These are phyloP conservation scores for Cynocephalus volans DNA, from an alignment of 2,113 vertebrate genomes.

Conservation along the genomic window DNA sequence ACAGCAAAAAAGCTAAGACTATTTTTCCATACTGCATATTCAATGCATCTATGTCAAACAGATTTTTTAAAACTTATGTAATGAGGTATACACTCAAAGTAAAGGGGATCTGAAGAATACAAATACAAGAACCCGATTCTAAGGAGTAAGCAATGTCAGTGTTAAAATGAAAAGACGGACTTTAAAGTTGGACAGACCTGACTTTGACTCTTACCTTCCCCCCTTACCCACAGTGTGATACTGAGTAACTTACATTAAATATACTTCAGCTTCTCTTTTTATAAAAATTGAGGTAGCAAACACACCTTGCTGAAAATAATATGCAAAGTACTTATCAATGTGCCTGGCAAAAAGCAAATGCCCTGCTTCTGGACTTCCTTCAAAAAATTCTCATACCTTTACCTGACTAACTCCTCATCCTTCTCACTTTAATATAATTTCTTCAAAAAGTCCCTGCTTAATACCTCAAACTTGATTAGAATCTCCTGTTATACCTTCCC, in stretches of 20 bases:
- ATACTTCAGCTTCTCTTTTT: neutral
- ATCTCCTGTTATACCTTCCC: neutral
- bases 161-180: constrained; percentile 3
- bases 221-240: neutral
- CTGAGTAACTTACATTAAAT: neutral
- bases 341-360: neutral
- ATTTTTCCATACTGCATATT: neutral
- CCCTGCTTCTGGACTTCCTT: neutral
- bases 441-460: neutral
- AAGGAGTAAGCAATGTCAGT: neutral
- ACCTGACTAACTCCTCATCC: neutral
- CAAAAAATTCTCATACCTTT: neutral
- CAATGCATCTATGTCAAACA: neutral
- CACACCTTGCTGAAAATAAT: neutral
- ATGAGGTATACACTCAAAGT: neutral
- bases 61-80: neutral
- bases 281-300: neutral
- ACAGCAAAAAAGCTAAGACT: neutral
- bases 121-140: neutral
- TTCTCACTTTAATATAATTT: neutral
- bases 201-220: neutral
- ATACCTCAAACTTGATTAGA: neutral
- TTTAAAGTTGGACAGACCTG: neutral
- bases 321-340: neutral
- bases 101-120: neutral